Evolutionary conservation across 1,140 invertebrate genomes (phyloP), one percentile per base, ranked within the genome.

Genomic region (Andricus grossulariae): DNA sequence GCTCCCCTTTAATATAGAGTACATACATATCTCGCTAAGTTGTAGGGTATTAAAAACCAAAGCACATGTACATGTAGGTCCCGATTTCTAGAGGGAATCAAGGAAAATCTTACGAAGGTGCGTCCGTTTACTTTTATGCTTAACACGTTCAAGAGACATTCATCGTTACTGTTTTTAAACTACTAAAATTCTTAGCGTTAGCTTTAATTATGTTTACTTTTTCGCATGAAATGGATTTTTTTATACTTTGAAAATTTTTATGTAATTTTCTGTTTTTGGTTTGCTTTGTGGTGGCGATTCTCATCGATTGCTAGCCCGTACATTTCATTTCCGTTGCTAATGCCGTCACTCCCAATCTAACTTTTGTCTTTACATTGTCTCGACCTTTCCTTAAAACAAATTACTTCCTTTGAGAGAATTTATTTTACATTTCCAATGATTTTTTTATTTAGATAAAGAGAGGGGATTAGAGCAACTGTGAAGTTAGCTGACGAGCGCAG

Each of bases 1-100:
- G 75, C 79, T 78, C 79, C 77, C 77, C 57, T 83, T 84, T 51
- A 81, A 82, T 80, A 83, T 78, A 83, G 75, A 81, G 78, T 83
- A 81, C 80, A 82, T 83, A 82, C 77, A 79, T 80, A 79, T 83
- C 74, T 81, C 72, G 78, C 78, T 84, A 84, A 75, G 51, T 76
- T 73, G 71, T 71, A 60, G 49, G 74, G 54, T 66, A 78, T 74
- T 72, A 50, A 74, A 77, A 80, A 73, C 54, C 32, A 81, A 70
- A 76, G 74, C 74, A 60, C 76, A 77, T 77, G 70, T 71, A 77
- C 76, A 71, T 73, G 52, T 73, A 54, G 76, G 51, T 77, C 76
- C 73, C 70, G 57, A 50, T 79, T 54, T 72, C 72, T 60, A 51
- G 72, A 75, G 50, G 21, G 16, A 25, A 73, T 54, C 71, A 79